These are phyloP conservation scores for Sminthurinus aureus DNA, from an alignment of 2,888 invertebrate species.

Conservation along the genomic window DNA sequence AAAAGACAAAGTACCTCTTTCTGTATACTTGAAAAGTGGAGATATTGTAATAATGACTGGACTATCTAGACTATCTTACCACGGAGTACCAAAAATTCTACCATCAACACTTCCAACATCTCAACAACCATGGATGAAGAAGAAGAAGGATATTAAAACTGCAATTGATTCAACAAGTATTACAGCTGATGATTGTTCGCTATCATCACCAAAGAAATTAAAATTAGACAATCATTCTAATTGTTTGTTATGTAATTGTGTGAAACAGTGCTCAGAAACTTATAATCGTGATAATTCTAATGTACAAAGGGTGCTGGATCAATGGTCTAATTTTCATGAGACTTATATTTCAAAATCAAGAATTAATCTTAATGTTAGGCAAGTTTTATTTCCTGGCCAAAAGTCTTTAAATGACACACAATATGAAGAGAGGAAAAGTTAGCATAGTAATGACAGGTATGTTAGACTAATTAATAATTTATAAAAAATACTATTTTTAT, in stretches of 20 bases:
- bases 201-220: conserved; percentile 41
- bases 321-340: conserved; percentile 68
- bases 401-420: conserved; percentile 50
- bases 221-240: not conserved
- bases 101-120: too few species aligned
- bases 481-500: too few species aligned
- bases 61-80: conserved; percentile 84
- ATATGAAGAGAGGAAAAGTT: not conserved
- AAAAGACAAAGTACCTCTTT: conserved; percentile 72
- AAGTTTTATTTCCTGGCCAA: conserved; percentile 77
- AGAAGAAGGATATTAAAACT: conserved; percentile 51
- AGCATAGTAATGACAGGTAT: not conserved
- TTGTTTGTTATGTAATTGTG: not conserved
- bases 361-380: conserved; percentile 93
- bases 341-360: conserved; percentile 76
- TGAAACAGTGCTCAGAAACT: not conserved
- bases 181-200: conserved; percentile 53
- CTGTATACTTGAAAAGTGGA: conserved; percentile 83
- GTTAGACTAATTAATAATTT: too few species aligned
- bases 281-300: not conserved
- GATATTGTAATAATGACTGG: conserved; percentile 92
- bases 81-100: conserved; percentile 90
- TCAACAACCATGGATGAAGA: conserved; percentile 65
- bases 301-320: not conserved
- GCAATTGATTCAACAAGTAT: not conserved